Evolutionary conservation across 2,888 invertebrate species (phyloP), one percentile per base, ranked within the genome.

Genomic region (Cataglyphis rosenhaueri): DNA sequence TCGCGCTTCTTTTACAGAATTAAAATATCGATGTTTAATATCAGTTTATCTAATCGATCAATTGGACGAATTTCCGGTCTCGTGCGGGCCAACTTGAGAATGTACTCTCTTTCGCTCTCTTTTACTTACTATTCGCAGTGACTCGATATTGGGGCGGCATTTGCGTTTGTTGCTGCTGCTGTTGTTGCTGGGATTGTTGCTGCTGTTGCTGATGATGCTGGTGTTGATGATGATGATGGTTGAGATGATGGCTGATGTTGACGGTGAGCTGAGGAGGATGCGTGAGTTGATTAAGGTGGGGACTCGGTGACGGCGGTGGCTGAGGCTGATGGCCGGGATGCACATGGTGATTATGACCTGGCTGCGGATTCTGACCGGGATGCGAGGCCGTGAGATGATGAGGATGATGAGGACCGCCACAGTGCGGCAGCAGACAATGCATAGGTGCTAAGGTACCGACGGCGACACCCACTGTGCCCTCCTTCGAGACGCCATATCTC

Each of bases 401-500:
- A 15, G 92, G 92, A 70, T 93, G 93, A 84, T 93, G 93, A 29
- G 93, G 91, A 32, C 92, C 71, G 84, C 88, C 92, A 84, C 91
- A 92, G 82, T 91, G 92, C 74, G 91, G 92, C 83, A 92, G 81
- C 62, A 92, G 85, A 84, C 92, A 92, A 85, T 93, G 93, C 78
- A 93, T 92, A 70, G 92, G 91, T 71, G 91, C 93, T 79, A 79
- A 75, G 84, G 93, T 91, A 85, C 92, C 92, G 41, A 93, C 92
- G 85, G 93, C 92, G 79, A 94, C 93, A 87, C 92, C 93, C 85
- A 94, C 92, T 81, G 92, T 90, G 90, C 93, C 93, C 89, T 94
- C 94, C 91, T 94, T 93, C 82, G 91, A 91, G 87, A 93, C 91
- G 87, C 93, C 92, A 89, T 93, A 94, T 86, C 94, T 91, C 87